Evolutionary conservation across 2,113 vertebrate genomes (phyloP), one percentile per base, ranked within the genome.

Genomic region (Brachypodius melanocephalos): DNA sequence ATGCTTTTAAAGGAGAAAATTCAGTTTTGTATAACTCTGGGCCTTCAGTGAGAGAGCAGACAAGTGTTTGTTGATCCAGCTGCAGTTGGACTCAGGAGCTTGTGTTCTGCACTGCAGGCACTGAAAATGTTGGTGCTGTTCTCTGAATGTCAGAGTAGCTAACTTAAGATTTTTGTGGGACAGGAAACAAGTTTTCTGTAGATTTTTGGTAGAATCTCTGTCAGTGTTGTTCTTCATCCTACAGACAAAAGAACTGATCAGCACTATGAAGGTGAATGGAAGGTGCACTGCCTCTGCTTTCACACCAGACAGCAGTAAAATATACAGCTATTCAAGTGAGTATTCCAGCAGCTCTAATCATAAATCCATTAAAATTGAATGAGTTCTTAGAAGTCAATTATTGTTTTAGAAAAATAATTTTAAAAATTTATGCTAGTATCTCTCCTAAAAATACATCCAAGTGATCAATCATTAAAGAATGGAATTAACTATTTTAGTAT

Each of bases 221-320:
- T 83, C 40, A 75, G 54, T 42, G 7, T 62, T 93, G 48, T 83
- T 91, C 48, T 92, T 95, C 81, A 21, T 55, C 75, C 38, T 97
- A 55, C 93, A 99, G 99, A 99, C 98, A 2, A 99, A 98, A 89
- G 99, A 99, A 76, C 97, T 99, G 73, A 96, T 99, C 9, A 90
- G 97, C 65, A 99, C 98, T 51, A 96, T 99, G 98, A 99, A 99
- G 95, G 95, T 99, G 31, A 99, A 99, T 69, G 99, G 99, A 22
- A 96, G 97, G 9, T 96, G 98, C 81, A 76, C 95, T 36, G 98
- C 98, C 29, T 98, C 98, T 18, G 97, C 98, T 2, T 99, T 99
- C 88, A 98, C 98, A 65, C 97, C 95, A 17, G 99, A 99, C 65
- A 97, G 99, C 95, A 98, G 97, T 90, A 99, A 98, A 97, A 96